Evolutionary conservation across 1,140 invertebrate species (phyloP).

Genomic region (Ladona fulva): DNA sequence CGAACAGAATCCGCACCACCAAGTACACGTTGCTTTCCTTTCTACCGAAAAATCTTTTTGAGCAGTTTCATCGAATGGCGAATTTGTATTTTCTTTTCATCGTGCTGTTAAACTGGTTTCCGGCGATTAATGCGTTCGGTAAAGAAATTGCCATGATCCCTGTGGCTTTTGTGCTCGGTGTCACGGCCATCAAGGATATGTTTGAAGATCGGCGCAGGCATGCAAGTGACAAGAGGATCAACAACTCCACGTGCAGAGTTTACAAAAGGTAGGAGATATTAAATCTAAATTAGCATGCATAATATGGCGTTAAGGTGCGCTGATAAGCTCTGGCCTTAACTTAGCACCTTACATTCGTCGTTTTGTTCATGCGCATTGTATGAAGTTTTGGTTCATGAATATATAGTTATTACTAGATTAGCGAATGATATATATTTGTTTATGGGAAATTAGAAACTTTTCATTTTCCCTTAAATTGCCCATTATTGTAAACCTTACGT

Average conservation of each 20-base stretch:
- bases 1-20: constrained; percentile 83
- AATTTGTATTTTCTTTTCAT: constrained; percentile 98
- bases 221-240: constrained; percentile 84
- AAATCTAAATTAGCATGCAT: too few relatives aligned
- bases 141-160: constrained; percentile 94
- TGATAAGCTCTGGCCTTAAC: too few relatives aligned
- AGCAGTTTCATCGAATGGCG: constrained; percentile 95
- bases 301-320: too few relatives aligned
- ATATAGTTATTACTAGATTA: too few relatives aligned
- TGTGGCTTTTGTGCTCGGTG: constrained; percentile 85
- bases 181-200: constrained; percentile 95
- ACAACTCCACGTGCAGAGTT: constrained; percentile 83
- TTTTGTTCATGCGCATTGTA: too few relatives aligned
- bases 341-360: too few relatives aligned
- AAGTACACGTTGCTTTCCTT: constrained; percentile 94
- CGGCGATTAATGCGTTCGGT: constrained; percentile 87
- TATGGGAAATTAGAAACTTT: too few relatives aligned
- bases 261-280: constrained; percentile 71
- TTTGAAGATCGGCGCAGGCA: constrained; percentile 90
- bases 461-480: too few relatives aligned
- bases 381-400: too few relatives aligned
- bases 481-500: too few relatives aligned
- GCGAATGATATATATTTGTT: too few relatives aligned
- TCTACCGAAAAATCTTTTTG: constrained; percentile 91
- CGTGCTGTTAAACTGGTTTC: constrained; percentile 90